Evolutionary conservation across 1,140 invertebrate species (phyloP).

Genomic region (Aphis gossypii): DNA sequence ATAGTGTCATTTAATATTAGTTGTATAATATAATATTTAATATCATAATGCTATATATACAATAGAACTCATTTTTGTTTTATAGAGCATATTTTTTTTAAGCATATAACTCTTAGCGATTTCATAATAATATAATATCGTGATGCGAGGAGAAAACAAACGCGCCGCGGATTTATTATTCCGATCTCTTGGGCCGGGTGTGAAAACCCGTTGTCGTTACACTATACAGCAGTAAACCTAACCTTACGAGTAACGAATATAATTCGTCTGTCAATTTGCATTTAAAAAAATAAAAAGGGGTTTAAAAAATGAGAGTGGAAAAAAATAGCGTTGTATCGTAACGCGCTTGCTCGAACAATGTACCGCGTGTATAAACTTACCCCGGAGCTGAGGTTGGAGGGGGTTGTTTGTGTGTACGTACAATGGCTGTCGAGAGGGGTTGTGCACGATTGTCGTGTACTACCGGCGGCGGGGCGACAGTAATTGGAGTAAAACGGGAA

Average conservation of each 20-base stretch:
- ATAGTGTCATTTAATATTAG: too few relatives aligned
- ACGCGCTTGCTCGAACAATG: neutral
- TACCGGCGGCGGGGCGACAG: conserved; percentile 13
- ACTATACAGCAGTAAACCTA: neutral
- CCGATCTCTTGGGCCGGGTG: neutral
- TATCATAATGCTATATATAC: neutral
- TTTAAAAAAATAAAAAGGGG: conserved; percentile 12
- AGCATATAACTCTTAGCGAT: neutral
- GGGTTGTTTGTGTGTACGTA: neutral
- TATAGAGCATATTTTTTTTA: neutral
- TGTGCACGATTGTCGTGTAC: neutral
- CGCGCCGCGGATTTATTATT: neutral
- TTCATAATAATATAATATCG: neutral
- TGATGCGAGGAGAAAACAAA: neutral
- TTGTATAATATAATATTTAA: neutral
- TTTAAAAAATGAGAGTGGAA: neutral
- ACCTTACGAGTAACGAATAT: neutral
- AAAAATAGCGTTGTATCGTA: neutral
- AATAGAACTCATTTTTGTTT: neutral
- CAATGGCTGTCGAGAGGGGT: conserved; percentile 40
- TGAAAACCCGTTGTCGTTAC: neutral
- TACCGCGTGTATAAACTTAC: neutral
- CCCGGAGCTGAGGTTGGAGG: neutral
- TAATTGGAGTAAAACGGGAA: conserved; percentile 56
- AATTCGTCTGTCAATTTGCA: conserved; percentile 25